Conservation (phyloP, 2,888 invertebrate species). For the Chaetogeoica ovagalla region DNA sequence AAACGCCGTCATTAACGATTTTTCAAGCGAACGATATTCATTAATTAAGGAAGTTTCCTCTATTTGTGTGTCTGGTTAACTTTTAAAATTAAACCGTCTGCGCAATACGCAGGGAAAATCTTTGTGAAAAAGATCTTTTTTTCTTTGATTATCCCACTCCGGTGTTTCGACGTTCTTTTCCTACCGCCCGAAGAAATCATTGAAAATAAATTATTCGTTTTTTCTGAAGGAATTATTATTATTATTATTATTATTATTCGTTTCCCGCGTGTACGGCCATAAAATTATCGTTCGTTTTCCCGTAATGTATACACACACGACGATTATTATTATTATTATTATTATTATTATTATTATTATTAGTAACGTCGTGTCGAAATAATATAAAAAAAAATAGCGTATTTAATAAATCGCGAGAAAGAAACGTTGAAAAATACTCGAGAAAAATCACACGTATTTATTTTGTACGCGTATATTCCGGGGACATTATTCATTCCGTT, state of each 20-base stretch:
- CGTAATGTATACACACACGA: background rate
- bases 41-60: background rate
- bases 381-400: background rate
- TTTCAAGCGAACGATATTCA: conserved; percentile 1
- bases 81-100: background rate
- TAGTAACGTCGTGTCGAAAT: too few relatives aligned
- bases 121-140: background rate
- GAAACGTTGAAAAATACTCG: background rate
- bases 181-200: too few relatives aligned
- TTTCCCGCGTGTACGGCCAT: too few relatives aligned
- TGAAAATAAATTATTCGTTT: too few relatives aligned
- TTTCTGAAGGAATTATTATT: too few relatives aligned
- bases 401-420: background rate
- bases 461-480: too few relatives aligned
- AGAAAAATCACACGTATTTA: conserved; percentile 22
- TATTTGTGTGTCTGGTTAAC: background rate
- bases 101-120: too few relatives aligned
- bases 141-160: background rate
- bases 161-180: too few relatives aligned
- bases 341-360: too few relatives aligned
- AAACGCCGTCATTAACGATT: background rate
- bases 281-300: too few relatives aligned
- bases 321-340: too few relatives aligned
- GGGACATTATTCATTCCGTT: conserved; percentile 34
- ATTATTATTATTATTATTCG: background rate